Conservation (phyloP, 1,140 invertebrate genomes). For the Phymorhynchus buccinoides region DNA sequence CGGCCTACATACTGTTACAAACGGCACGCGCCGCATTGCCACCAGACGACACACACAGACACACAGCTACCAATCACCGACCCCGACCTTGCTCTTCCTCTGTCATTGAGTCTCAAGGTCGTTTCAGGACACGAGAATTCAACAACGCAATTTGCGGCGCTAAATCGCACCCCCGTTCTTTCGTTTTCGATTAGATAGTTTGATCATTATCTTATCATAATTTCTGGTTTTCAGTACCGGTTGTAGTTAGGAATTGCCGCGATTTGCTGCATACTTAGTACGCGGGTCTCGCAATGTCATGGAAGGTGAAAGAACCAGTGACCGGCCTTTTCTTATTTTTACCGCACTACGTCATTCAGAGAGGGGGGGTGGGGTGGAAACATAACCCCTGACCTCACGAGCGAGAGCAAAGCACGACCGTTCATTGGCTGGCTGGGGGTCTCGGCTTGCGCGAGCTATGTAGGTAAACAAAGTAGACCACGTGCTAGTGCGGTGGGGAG, state of each 20-base stretch:
- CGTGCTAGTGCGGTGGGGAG: background rate
- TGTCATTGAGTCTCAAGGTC: constrained; percentile 32
- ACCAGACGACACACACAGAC: background rate
- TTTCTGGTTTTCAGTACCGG: too few relatives aligned
- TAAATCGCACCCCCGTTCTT: too few relatives aligned
- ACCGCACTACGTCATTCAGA: background rate
- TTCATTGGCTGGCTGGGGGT: background rate
- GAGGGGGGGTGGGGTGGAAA: too few relatives aligned
- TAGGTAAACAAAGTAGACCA: background rate
- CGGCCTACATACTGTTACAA: background rate
- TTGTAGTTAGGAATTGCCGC: too few relatives aligned
- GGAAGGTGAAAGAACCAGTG: constrained; percentile 1
- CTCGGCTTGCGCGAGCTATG: background rate
- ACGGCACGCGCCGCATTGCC: background rate
- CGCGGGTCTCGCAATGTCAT: constrained; percentile 26
- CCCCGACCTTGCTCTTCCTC: background rate
- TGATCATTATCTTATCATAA: too few relatives aligned
- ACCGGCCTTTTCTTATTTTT: background rate
- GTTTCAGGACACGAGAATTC: background rate
- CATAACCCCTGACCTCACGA: background rate
- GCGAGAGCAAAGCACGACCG: background rate
- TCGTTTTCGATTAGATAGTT: too few relatives aligned
- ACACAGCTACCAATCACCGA: background rate
- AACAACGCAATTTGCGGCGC: too few relatives aligned
- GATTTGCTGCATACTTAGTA: too few relatives aligned